phyloP scores from a whole-genome alignment of 2,888 invertebrate genomes.

The Syritta pipiens region DNA sequence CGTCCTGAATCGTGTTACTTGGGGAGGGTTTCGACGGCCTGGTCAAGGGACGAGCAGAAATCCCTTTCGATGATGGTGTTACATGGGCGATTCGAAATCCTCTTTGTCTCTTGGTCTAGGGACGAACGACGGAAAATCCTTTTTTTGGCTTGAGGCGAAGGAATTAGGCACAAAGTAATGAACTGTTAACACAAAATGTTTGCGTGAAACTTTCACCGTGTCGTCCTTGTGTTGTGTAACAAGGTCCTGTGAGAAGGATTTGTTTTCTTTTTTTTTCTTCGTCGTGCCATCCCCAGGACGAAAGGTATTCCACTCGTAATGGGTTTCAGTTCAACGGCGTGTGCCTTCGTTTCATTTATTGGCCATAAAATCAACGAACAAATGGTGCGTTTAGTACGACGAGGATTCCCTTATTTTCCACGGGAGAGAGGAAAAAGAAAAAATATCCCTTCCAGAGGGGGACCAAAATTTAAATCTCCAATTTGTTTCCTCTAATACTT shows the following conservation, averaged over 20 bases:
- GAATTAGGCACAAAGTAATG: constrained; percentile 57
- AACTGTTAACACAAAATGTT: constrained; percentile 62
- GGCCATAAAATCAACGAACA: constrained; percentile 51
- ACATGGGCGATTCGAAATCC: too few species aligned
- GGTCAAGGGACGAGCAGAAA: too few species aligned
- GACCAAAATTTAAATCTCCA: constrained; percentile 41
- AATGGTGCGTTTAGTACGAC: constrained; percentile 49
- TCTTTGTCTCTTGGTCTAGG: too few species aligned
- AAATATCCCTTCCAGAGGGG: too few species aligned
- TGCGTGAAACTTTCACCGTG: too few species aligned
- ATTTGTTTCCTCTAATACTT: constrained; percentile 25
- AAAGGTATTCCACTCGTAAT: constrained; percentile 13
- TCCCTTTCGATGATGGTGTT: too few species aligned
- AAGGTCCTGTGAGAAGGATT: constrained; percentile 3
- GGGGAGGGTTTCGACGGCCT: too few species aligned
- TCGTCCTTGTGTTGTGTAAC: too few species aligned
- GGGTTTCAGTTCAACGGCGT: constrained; percentile 37
- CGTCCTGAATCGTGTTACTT: too few species aligned
- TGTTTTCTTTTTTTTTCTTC: not conserved
- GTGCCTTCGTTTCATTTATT: constrained; percentile 46
- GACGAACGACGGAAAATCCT: not conserved
- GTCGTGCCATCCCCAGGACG: not conserved
- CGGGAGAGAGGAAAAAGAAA: constrained; percentile 3
- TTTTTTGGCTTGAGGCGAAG: too few species aligned
- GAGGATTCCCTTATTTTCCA: not conserved